Percentiles rank a stretch among this genome's conserved stretches.
Evolutionary conservation across 2,797 vertebrate species (phyloP).

Genomic region (Enteromius mattozi): DNA sequence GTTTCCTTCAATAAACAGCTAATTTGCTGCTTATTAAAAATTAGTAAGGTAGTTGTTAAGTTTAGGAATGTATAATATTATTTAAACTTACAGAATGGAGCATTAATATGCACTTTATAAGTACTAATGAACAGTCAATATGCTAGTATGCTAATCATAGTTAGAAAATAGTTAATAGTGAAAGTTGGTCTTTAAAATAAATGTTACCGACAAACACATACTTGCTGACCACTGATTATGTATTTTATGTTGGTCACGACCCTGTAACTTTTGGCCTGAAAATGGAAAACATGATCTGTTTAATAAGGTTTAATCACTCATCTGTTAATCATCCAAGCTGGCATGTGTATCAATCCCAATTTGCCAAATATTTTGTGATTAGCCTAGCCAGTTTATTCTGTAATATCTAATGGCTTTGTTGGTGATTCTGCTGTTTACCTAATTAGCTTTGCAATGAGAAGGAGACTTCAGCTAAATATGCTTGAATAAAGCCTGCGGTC

Average conservation of each 20-base stretch:
- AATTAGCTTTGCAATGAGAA: conserved; percentile 18
- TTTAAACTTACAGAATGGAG: neutral
- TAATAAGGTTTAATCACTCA: conserved; percentile 12
- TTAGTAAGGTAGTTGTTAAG: too few relatives aligned
- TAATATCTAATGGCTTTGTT: neutral
- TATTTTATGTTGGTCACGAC: neutral
- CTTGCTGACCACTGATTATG: neutral
- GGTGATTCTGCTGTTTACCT: conserved; percentile 14
- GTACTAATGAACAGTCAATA: neutral
- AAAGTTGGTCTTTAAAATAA: neutral
- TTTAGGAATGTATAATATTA: too few relatives aligned
- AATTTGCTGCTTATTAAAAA: neutral
- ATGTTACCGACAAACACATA: neutral
- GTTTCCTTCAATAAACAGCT: neutral
- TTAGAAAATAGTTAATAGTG: neutral
- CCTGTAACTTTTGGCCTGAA: neutral
- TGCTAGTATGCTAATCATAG: too few relatives aligned
- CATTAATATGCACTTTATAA: neutral
- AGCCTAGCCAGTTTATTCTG: neutral
- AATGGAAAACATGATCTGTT: neutral
- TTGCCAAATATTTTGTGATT: conserved; percentile 3
- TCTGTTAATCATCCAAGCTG: neutral
- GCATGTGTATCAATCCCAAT: conserved; percentile 1
- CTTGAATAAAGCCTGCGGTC: neutral
- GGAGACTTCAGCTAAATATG: neutral